Percentiles rank a stretch among this genome's conserved stretches.
Evolutionary conservation across 2,888 invertebrate genomes (phyloP).

Genomic region (Plebejus argus): DNA sequence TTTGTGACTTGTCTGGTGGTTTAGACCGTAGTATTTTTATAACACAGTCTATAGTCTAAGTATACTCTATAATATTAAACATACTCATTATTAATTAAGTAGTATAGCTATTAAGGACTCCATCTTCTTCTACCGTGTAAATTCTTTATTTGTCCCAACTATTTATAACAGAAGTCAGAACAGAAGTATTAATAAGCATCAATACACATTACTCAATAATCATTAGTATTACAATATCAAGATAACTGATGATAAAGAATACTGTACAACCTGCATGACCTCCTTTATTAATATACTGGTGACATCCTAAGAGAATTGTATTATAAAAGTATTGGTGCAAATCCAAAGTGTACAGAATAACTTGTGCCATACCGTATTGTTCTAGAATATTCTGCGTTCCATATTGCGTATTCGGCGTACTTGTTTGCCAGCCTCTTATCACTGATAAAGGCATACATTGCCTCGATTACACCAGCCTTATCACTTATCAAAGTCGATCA

Average conservation of each 20-base stretch:
- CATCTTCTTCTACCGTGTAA: background rate
- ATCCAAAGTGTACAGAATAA: background rate
- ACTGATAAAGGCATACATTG: constrained; percentile 73
- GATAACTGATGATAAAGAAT: background rate
- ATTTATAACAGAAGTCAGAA: background rate
- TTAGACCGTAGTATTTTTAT: background rate
- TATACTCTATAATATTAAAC: too few relatives aligned
- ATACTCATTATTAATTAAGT: too few relatives aligned
- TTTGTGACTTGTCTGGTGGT: background rate
- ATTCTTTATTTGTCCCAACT: background rate
- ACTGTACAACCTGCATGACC: background rate
- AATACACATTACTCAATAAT: background rate
- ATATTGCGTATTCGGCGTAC: constrained; percentile 58
- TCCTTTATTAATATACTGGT: background rate
- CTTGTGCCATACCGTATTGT: constrained; percentile 53
- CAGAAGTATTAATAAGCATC: background rate
- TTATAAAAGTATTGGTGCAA: background rate
- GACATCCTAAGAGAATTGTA: background rate
- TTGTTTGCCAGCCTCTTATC: constrained; percentile 70
- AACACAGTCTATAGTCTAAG: too few relatives aligned
- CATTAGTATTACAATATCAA: background rate
- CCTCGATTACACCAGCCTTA: constrained; percentile 67
- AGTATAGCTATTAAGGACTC: too few relatives aligned
- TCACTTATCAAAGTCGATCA: constrained; percentile 72
- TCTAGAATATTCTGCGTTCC: constrained; percentile 59